Evolutionary conservation across 2,113 vertebrate species (phyloP).

Genomic region (Percina caprodes): DNA sequence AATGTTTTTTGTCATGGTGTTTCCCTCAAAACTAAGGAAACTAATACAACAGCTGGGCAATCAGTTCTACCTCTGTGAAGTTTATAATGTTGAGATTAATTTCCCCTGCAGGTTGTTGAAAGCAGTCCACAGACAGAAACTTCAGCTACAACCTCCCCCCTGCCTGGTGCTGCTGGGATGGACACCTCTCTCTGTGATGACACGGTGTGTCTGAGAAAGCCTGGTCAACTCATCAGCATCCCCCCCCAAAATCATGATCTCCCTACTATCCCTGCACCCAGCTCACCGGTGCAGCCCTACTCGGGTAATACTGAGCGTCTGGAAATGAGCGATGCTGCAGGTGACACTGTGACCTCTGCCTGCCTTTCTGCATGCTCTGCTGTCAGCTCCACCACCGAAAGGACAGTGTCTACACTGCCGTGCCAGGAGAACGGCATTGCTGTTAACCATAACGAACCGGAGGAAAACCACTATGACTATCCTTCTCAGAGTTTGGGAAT

Average conservation of each 20-base stretch:
- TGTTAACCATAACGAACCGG: constrained; percentile 58
- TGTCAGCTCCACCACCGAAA: neutral
- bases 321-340: constrained; percentile 45
- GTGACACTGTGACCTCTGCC: neutral
- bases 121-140: neutral
- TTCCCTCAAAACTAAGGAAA: neutral
- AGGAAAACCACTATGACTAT: constrained; percentile 75
- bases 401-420: neutral
- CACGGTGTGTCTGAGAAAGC: constrained; percentile 72
- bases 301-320: constrained; percentile 55
- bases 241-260: neutral
- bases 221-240: constrained; percentile 63
- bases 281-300: neutral
- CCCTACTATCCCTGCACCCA: constrained; percentile 2
- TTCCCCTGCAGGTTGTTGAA: constrained; percentile 51
- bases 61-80: too few species aligned
- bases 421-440: constrained; percentile 57
- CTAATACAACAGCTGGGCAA: too few species aligned
- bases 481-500: constrained; percentile 13
- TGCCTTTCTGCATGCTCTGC: neutral
- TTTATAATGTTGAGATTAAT: neutral
- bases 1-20: neutral
- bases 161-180: neutral
- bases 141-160: neutral
- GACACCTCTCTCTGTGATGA: neutral